Conservation (phyloP, 2,888 invertebrate species). For the Phlogophora meticulosa region DNA sequence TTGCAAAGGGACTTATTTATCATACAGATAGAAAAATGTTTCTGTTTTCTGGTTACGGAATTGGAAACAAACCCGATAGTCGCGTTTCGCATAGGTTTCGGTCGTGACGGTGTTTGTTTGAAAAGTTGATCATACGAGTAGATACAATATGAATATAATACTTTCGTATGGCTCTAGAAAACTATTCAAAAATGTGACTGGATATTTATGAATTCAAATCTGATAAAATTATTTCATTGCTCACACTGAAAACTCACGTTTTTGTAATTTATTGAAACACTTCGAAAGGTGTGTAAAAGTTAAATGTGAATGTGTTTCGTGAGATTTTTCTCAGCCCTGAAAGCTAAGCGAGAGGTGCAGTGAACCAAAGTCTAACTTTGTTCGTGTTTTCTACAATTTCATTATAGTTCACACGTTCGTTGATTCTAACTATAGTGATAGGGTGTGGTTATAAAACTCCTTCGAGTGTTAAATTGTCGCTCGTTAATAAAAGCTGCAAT, state of each 20-base stretch:
- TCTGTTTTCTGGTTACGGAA: slow-evolving; percentile 50
- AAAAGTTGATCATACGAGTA: background rate
- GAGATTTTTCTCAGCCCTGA: slow-evolving; percentile 15
- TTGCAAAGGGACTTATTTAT: slow-evolving; percentile 71
- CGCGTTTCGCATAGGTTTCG: slow-evolving; percentile 20
- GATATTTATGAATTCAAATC: too few species aligned
- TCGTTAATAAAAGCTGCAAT: slow-evolving; percentile 65
- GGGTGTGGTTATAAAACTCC: slow-evolving; percentile 27
- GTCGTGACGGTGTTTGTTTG: slow-evolving; percentile 1
- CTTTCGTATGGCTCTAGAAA: too few species aligned
- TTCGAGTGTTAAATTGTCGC: slow-evolving; percentile 39
- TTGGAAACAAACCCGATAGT: slow-evolving; percentile 43
- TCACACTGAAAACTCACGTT: background rate
- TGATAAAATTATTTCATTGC: too few species aligned
- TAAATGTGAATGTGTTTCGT: slow-evolving; percentile 13
- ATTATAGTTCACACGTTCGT: slow-evolving; percentile 46
- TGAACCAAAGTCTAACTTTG: slow-evolving; percentile 19
- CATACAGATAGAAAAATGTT: slow-evolving; percentile 76
- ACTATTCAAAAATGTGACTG: too few species aligned
- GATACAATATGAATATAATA: background rate
- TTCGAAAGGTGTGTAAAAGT: slow-evolving; percentile 1
- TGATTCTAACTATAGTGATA: slow-evolving; percentile 54
- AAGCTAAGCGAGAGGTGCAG: slow-evolving; percentile 7
- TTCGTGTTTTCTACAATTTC: slow-evolving; percentile 41
- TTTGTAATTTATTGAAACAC: background rate